Evolutionary conservation across 1,140 invertebrate genomes (phyloP).

Genomic region (Drosophila hydei): DNA sequence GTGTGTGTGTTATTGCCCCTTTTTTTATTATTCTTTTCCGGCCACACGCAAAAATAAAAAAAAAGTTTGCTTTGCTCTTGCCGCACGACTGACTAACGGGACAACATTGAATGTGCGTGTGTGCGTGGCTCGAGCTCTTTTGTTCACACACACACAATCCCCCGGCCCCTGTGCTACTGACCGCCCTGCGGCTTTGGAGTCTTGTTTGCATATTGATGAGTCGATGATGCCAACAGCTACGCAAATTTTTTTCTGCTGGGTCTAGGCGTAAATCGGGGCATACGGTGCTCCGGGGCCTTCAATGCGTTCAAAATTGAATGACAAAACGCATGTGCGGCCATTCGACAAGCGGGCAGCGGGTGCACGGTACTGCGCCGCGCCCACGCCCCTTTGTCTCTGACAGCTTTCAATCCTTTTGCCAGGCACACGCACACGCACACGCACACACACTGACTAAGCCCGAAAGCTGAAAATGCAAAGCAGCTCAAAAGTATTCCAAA

Average conservation of each 20-base stretch:
- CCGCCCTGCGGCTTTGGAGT: slow-evolving; percentile 27
- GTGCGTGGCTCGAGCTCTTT: slow-evolving; percentile 25
- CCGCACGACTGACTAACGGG: slow-evolving; percentile 70
- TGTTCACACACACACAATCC: slow-evolving; percentile 19
- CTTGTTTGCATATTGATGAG: slow-evolving; percentile 79
- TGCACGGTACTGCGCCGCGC: background rate
- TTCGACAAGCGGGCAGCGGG: slow-evolving; percentile 12
- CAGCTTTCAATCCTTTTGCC: slow-evolving; percentile 37
- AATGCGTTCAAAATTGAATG: slow-evolving; percentile 74
- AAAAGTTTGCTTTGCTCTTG: slow-evolving; percentile 80
- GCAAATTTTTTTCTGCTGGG: slow-evolving; percentile 12
- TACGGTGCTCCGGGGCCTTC: slow-evolving; percentile 9
- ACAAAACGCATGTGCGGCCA: slow-evolving; percentile 75
- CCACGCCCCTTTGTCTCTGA: background rate
- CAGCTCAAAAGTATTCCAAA: slow-evolving; percentile 78
- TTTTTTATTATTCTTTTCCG: slow-evolving; percentile 22
- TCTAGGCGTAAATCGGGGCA: slow-evolving; percentile 4
- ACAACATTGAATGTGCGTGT: background rate
- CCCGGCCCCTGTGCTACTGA: background rate
- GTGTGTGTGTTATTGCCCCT: slow-evolving; percentile 21
- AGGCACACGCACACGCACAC: background rate
- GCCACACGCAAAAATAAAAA: slow-evolving; percentile 21
- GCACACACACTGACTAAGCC: slow-evolving; percentile 36
- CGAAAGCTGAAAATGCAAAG: slow-evolving; percentile 79
- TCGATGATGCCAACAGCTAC: slow-evolving; percentile 27